Base-by-base conservation (phyloP, 2,888 invertebrate genomes). In the Orthosia incerta region DNA sequence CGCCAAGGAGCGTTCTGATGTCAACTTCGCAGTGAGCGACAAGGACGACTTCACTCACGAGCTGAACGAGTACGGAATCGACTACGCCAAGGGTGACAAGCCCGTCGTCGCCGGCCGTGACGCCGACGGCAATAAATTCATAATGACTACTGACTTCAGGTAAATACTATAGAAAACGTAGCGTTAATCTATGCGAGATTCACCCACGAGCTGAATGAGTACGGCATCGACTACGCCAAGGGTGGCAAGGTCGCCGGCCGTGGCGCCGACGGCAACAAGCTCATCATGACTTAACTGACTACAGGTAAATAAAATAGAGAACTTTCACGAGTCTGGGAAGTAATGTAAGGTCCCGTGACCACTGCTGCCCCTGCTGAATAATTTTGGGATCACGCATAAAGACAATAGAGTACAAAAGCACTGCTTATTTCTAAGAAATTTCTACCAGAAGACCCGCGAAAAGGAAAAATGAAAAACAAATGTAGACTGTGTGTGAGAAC, bases 11-110 rank as follows among this genome's bases (percentile, higher is more conserved):
- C 97, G 97, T 91, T 93, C 97, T 48, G 97, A 97, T 61, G 97
- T 98, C 55, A 97, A 96, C 85, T 99, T 99, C 96, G 99, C 99
- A 2, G 97, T 99, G 84, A 98, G 99, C 93, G 98, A 98, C 92
- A 98, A 98, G 93, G 98, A 98, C 89, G 99, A 99, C 88, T 99
- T 99, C 97, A 98, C 98, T 76, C 98, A 98, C 87, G 99, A 99
- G 93, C 95, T 99, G 86, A 98, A 98, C 88, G 99, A 99, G 94
- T 99, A 97, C 93, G 99, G 99, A 72, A 97, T 99, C 79, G 98
- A 98, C 90, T 98, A 97, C 91, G 97, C 98, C 56, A 97, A 98
- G 89, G 98, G 98, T 18, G 99, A 99, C 88, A 99, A 99, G 92
- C 99, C 99, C 0, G 97, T 98, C 31, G 97, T 99, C 53, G 97